A percentile compares a stretch with the other conserved stretches of the same genome.
Conservation (phyloP, 2,113 vertebrate genomes). For the Scolopax mira region DNA sequence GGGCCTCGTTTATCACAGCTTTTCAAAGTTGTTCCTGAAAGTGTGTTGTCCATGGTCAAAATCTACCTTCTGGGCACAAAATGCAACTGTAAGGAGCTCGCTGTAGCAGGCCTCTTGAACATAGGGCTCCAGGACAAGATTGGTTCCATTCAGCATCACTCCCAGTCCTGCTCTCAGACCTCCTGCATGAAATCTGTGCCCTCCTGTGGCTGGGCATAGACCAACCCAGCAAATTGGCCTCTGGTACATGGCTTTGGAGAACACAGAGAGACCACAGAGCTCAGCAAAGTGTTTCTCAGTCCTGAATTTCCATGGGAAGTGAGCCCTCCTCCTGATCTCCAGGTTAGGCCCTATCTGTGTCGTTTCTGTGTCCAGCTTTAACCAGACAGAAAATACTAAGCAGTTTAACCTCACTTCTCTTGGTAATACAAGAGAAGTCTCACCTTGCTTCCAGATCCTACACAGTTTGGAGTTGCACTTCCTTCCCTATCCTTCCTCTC, state of each 20-base stretch:
- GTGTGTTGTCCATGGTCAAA: neutral
- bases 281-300: neutral
- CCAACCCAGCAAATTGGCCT: neutral
- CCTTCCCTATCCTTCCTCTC: neutral
- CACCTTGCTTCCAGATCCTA: neutral
- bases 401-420: neutral
- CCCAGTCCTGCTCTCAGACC: neutral
- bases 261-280: neutral
- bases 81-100: neutral
- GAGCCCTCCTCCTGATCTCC: neutral
- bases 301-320: neutral
- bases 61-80: neutral
- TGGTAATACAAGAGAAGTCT: neutral
- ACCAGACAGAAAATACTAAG: neutral
- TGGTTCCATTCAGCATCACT: neutral
- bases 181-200: neutral
- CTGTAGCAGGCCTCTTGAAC: neutral
- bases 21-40: neutral
- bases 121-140: neutral
- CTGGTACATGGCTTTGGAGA: neutral
- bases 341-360: neutral
- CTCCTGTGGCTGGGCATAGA: neutral
- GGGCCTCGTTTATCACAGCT: neutral
- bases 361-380: neutral
- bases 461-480: neutral